Evolutionary conservation across 2,113 vertebrate species (phyloP), one percentile per base, ranked within the genome.

Genomic region (Chascanopsetta lugubris): DNA sequence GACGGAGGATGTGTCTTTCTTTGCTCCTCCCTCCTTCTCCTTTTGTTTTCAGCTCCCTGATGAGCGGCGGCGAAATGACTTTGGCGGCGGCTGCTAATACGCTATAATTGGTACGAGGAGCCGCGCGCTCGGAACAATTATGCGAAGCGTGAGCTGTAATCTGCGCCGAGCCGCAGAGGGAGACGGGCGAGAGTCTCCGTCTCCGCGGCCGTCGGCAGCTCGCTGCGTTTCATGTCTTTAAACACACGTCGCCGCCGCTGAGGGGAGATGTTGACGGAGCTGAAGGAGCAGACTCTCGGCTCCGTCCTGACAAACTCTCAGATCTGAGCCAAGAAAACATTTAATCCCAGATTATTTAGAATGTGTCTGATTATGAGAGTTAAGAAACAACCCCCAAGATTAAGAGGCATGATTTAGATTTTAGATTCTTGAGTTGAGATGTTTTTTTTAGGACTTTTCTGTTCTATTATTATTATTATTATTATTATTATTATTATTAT

Each of bases 51-150:
- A 53, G 57, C 63, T 85, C 79, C 79, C 76, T 45, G 72, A 82
- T 74, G 79, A 77, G 64, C 50, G 3, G 6, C n/a, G 22, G 15
- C 54, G 66, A 82, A 79, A 82, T 77, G 75, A 77, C 72, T 82
- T 80, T 72, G 58, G 72, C 66, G 43, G 61, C 76, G 18, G 79
- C 73, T 58, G 65, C 65, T 82, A 79, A 80, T 82, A 62, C 18
- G 11, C 65, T 71, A 54, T 82, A 80, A 82, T 80, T 85, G 79
- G 62, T 54, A 55, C 47, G 75, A 82, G 68, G 68, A 79, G 79
- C 53, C 6, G 20, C 17, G 46, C n/a, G 45, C 79, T 71, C 72
- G 8, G 57, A 80, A 82, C 83, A 75, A 82, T 80, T 77, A 82
- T 51, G 24, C 42, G 71, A 62, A 1, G 30, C 57, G 2, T 61